Conservation (phyloP, 2,797 vertebrate species). For the Clarias pachynema region DNA sequence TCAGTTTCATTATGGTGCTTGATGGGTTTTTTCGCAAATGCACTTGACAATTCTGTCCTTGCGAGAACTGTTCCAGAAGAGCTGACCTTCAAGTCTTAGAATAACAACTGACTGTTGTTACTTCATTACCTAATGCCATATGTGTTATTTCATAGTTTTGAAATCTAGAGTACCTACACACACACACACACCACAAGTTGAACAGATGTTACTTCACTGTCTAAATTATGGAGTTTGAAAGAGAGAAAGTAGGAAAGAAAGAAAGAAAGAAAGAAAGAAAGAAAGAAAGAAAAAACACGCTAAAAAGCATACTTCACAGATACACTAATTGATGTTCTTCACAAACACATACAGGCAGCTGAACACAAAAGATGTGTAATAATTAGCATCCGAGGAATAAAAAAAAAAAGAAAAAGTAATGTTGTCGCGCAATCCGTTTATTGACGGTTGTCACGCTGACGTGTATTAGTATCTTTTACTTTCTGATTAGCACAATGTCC, state of each 20-base stretch:
- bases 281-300: conserved; percentile 39
- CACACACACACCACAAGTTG: background rate
- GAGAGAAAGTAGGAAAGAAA: conserved; percentile 31
- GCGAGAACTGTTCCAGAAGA: too few species aligned
- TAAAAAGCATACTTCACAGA: conserved; percentile 46
- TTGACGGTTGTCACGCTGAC: conserved; percentile 63
- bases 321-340: conserved; percentile 49
- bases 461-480: conserved; percentile 73
- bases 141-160: too few species aligned
- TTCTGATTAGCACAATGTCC: conserved; percentile 74
- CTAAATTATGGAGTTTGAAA: conserved; percentile 36
- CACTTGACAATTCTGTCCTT: too few species aligned
- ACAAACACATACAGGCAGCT: conserved; percentile 54
- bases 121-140: too few species aligned
- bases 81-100: too few species aligned
- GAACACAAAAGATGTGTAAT: conserved; percentile 71
- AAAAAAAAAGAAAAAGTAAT: conserved; percentile 61
- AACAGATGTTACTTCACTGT: conserved; percentile 28
- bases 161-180: too few species aligned
- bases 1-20: too few species aligned
- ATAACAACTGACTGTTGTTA: too few species aligned
- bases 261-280: background rate
- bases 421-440: conserved; percentile 53
- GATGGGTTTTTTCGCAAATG: too few species aligned
- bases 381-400: conserved; percentile 73